Evolutionary conservation across 2,113 vertebrate species (phyloP).

Genomic region (Eulacestoma nigropectus): DNA sequence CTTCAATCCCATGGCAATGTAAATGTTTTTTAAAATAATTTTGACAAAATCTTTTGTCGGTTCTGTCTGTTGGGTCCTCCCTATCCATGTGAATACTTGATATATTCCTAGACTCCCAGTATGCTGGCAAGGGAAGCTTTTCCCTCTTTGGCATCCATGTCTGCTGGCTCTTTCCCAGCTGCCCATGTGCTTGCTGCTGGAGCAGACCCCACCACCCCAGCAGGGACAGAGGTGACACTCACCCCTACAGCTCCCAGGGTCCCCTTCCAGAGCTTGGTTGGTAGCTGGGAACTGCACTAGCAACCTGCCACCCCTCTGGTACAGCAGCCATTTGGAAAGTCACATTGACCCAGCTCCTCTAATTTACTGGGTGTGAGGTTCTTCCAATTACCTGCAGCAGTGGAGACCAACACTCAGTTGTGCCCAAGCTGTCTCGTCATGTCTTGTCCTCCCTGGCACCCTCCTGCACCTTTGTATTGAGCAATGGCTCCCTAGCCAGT

Average conservation of each 20-base stretch:
- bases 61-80: background rate
- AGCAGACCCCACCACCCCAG: background rate
- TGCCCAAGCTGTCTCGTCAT: background rate
- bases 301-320: background rate
- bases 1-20: background rate
- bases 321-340: background rate
- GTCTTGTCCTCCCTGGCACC: background rate
- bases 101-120: background rate
- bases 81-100: fast-evolving
- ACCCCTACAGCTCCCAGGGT: background rate
- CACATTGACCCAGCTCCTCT: background rate
- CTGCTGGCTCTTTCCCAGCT: background rate
- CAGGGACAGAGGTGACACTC: background rate
- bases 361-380: background rate
- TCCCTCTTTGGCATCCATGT: fast-evolving
- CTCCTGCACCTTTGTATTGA: background rate
- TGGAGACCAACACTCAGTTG: background rate
- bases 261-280: background rate
- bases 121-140: background rate
- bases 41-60: background rate
- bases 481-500: background rate
- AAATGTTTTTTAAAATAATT: background rate
- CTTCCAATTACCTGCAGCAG: background rate
- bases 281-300: background rate
- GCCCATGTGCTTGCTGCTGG: background rate